Conservation (phyloP, 2,113 vertebrate genomes). For the Callipepla californica region DNA sequence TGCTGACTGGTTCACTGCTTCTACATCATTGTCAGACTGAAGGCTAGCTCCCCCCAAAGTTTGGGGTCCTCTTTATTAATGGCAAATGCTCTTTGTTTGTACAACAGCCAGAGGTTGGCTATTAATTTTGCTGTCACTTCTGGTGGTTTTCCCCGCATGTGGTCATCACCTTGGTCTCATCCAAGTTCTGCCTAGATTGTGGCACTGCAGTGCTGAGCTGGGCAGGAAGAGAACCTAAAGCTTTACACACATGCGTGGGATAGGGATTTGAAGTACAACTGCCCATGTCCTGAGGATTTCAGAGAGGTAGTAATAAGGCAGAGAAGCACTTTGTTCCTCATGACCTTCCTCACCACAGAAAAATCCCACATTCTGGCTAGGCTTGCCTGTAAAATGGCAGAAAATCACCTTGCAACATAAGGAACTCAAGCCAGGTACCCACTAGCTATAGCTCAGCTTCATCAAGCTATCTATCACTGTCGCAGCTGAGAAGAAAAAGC, state of each 20-base stretch:
- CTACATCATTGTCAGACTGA: neutral
- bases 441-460: constrained; percentile 48
- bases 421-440: constrained; percentile 56
- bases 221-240: neutral
- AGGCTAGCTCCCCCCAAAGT: constrained; percentile 17
- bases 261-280: neutral
- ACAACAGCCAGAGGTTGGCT: constrained; percentile 24
- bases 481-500: constrained; percentile 24
- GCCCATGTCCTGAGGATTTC: neutral
- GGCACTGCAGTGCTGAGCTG: neutral
- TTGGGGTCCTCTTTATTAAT: neutral
- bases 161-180: neutral
- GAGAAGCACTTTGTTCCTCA: neutral
- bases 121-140: constrained; percentile 37
- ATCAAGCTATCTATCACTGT: constrained; percentile 54
- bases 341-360: constrained; percentile 2
- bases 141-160: neutral
- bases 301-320: neutral
- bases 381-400: constrained; percentile 43
- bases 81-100: neutral
- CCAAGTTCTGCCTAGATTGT: neutral
- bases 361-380: constrained; percentile 17
- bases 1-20: constrained; percentile 2
- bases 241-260: neutral
- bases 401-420: constrained; percentile 62